Evolutionary conservation across 2,797 vertebrate species (phyloP).

Genomic region (Coendou prehensilis): DNA sequence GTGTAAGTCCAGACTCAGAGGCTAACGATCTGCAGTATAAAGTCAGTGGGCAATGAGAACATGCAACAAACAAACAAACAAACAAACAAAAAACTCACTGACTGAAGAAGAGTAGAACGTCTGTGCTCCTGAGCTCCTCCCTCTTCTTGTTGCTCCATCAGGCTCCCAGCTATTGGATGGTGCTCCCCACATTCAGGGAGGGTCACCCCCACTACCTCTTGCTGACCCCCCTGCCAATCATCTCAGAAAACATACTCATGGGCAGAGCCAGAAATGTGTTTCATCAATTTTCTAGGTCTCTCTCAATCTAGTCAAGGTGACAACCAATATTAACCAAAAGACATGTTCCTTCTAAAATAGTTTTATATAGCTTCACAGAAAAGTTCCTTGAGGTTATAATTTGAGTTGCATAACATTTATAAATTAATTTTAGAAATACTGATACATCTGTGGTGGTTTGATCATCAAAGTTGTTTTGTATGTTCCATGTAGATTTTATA

Average conservation of each 20-base stretch:
- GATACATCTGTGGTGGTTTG: not conserved
- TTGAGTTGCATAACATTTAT: not conserved
- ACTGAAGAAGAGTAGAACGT: not conserved
- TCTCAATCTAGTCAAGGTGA: not conserved
- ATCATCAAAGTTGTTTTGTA: not conserved
- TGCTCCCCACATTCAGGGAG: not conserved
- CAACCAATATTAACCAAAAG: not conserved
- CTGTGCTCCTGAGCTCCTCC: not conserved
- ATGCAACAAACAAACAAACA: not conserved
- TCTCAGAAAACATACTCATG: not conserved
- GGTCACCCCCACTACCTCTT: no score
- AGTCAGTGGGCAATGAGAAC: no score
- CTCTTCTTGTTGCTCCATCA: not conserved
- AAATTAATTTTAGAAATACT: not conserved
- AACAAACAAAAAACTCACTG: not conserved
- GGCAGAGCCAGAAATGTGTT: not conserved
- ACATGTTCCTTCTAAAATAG: not conserved
- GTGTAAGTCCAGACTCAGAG: not conserved
- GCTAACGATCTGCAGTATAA: not conserved
- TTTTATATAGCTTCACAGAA: not conserved
- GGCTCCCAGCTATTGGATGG: no score
- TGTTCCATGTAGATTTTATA: not conserved
- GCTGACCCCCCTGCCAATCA: not conserved
- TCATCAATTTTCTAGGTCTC: not conserved
- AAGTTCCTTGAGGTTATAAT: not conserved